phyloP scores from a whole-genome alignment of 2,113 vertebrate genomes.

The Daphoenositta chrysoptera region DNA sequence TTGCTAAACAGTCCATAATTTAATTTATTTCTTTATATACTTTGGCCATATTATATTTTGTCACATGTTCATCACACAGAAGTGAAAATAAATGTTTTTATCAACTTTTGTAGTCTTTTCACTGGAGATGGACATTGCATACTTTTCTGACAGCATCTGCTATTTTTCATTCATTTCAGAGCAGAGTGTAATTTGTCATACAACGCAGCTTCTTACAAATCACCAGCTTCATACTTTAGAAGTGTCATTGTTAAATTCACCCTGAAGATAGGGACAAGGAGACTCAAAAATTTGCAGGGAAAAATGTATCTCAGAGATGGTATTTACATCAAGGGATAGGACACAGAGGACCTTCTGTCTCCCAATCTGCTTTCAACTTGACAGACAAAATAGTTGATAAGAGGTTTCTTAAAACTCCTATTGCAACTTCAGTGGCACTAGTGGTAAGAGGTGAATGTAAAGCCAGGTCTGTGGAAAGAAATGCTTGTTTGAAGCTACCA shows the following conservation, averaged over 20 bases:
- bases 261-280: background rate
- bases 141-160: background rate
- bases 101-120: background rate
- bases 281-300: background rate
- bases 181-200: background rate
- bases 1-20: background rate
- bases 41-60: background rate
- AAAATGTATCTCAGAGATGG: background rate
- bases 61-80: background rate
- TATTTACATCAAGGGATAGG: background rate
- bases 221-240: background rate
- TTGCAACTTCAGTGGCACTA: background rate
- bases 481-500: background rate
- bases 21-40: background rate
- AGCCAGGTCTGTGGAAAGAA: background rate
- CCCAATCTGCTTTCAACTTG: background rate
- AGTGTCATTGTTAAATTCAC: background rate
- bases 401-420: background rate
- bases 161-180: background rate
- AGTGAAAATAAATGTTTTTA: slow-evolving; percentile 35
- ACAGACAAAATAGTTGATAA: background rate
- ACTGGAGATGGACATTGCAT: background rate
- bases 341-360: background rate
- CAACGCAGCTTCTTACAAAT: background rate
- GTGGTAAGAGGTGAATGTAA: background rate